A percentile compares a stretch with the other conserved stretches of the same genome.
These are phyloP conservation scores for Acanthornis magna DNA, from an alignment of 2,797 vertebrate genomes.

Conservation along the genomic window DNA sequence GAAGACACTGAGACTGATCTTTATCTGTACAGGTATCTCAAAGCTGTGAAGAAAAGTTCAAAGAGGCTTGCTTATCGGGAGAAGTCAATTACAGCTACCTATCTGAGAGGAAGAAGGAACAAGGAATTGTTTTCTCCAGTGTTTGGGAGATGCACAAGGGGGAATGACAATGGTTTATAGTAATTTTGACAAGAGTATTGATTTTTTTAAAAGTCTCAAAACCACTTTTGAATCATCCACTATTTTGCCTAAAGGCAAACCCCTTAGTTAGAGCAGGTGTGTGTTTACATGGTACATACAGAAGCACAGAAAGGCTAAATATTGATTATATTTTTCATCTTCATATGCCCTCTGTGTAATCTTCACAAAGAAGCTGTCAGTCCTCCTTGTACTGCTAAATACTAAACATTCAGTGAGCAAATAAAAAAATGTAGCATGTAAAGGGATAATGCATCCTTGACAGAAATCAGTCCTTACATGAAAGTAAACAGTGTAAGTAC, in stretches of 20 bases:
- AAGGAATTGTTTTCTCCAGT: background rate
- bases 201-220: background rate
- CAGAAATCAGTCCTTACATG: background rate
- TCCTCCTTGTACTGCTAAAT: background rate
- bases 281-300: constrained; percentile 5
- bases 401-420: background rate
- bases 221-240: background rate
- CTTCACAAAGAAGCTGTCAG: background rate
- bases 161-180: background rate
- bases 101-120: background rate
- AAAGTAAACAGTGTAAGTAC: background rate
- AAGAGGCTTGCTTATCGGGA: background rate
- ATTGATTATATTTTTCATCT: background rate
- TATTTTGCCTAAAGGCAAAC: background rate
- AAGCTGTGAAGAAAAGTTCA: background rate
- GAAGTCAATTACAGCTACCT: background rate
- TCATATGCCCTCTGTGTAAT: background rate
- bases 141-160: background rate
- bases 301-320: background rate
- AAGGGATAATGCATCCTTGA: background rate
- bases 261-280: background rate
- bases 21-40: constrained; percentile 15
- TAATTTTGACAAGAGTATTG: background rate
- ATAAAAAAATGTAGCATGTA: background rate
- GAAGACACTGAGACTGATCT: background rate